These are phyloP conservation scores for Drosophila birchii DNA, from an alignment of 2,888 invertebrate species.

Conservation along the genomic window DNA sequence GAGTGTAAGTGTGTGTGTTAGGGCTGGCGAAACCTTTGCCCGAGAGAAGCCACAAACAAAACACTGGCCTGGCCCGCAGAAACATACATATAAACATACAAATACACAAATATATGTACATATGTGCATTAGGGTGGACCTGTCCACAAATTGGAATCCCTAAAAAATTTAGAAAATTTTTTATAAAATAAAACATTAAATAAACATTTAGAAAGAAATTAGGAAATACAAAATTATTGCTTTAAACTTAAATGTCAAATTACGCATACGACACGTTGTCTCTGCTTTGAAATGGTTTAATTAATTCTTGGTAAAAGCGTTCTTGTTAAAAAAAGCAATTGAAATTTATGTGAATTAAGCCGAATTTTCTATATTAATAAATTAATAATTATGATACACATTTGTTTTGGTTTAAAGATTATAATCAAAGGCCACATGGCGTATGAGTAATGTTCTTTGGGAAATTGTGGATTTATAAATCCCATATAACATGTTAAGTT, in stretches of 20 bases:
- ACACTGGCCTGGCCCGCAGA: constrained; percentile 27
- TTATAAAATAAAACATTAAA: neutral
- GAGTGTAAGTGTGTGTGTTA: constrained; percentile 10
- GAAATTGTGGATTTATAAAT: neutral
- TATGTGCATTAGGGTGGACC: constrained; percentile 25
- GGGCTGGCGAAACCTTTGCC: constrained; percentile 62
- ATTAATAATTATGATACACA: no score
- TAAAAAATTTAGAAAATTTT: neutral
- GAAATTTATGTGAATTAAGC: no score
- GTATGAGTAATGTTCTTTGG: neutral
- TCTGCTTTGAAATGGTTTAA: neutral
- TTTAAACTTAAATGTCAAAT: neutral
- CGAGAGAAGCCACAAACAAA: constrained; percentile 74
- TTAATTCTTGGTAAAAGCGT: neutral
- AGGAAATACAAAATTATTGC: neutral
- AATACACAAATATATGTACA: no score
- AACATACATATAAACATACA: constrained; percentile 32
- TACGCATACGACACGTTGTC: neutral
- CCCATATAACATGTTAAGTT: neutral
- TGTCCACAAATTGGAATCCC: neutral
- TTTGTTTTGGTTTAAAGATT: neutral
- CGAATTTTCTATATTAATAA: no score
- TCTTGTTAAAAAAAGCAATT: neutral
- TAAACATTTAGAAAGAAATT: neutral
- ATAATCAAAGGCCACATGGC: neutral